Percentiles rank a stretch among this genome's conserved stretches.
Evolutionary conservation across 2,888 invertebrate species (phyloP).

Genomic region (Mesorhabditis sp.): DNA sequence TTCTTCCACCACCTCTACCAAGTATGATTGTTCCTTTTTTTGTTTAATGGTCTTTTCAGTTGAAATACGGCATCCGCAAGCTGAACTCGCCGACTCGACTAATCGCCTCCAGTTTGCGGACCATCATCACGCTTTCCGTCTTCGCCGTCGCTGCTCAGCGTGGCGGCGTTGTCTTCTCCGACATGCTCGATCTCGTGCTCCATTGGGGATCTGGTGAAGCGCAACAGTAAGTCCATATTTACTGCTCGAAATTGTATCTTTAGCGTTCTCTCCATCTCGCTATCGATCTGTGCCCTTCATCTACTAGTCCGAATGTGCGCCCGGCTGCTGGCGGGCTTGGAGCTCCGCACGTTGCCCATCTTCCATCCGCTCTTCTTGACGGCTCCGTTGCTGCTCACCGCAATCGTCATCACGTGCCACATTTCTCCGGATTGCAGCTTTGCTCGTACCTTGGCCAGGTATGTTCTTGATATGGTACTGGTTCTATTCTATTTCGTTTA

Average conservation of each 20-base stretch:
- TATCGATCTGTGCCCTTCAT: conserved; percentile 34
- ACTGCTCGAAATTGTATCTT: background rate
- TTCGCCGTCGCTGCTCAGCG: conserved; percentile 13
- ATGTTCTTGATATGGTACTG: background rate
- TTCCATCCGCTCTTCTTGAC: conserved; percentile 42
- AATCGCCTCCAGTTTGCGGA: conserved; percentile 22
- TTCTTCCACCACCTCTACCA: conserved; percentile 40
- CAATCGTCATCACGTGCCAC: conserved; percentile 21
- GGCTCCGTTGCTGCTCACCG: conserved; percentile 32
- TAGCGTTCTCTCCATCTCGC: conserved; percentile 35
- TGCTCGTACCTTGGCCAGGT: background rate
- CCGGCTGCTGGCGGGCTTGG: conserved; percentile 51
- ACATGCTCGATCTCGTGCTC: background rate
- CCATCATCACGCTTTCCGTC: conserved; percentile 20
- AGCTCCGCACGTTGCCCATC: conserved; percentile 31
- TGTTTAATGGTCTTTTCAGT: conserved; percentile 17
- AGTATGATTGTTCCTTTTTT: conserved; percentile 15
- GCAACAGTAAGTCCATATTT: background rate
- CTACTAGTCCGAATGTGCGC: conserved; percentile 37
- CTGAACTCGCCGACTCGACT: conserved; percentile 40
- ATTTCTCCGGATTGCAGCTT: conserved; percentile 19
- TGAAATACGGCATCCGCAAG: conserved; percentile 51
- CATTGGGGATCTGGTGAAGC: background rate
- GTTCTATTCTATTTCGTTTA: background rate
- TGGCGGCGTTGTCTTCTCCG: background rate